These are phyloP conservation scores for Stylophora pistillata DNA, from an alignment of 64 coral and sea anemone genomes.

Conservation along the genomic window DNA sequence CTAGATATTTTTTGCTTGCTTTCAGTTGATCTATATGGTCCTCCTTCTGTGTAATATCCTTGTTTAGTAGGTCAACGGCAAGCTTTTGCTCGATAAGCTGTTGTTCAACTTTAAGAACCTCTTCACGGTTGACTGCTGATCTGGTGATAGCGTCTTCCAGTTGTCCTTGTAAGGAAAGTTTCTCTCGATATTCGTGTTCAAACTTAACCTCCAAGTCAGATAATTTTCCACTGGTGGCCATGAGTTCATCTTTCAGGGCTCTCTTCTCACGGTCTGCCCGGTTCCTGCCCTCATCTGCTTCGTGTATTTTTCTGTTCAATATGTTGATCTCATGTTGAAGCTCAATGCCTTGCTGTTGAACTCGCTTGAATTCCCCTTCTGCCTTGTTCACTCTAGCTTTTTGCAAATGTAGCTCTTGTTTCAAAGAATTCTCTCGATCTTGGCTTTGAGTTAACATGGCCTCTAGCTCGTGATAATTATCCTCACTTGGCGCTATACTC, in stretches of 20 bases:
- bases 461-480: slow-evolving; percentile 60
- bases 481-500: slow-evolving; percentile 35
- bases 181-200: slow-evolving; percentile 83
- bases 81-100: slow-evolving; percentile 83
- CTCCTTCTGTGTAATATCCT: slow-evolving; percentile 85
- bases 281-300: slow-evolving; percentile 59
- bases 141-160: slow-evolving; percentile 77
- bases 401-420: slow-evolving; percentile 74
- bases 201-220: slow-evolving; percentile 86
- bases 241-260: slow-evolving; percentile 65
- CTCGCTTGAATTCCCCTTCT: slow-evolving; percentile 65
- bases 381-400: slow-evolving; percentile 70
- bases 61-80: slow-evolving; percentile 52
- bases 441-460: slow-evolving; percentile 55
- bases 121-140: slow-evolving; percentile 58
- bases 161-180: slow-evolving; percentile 68
- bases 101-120: slow-evolving; percentile 84
- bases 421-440: slow-evolving; percentile 57
- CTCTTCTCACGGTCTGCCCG: slow-evolving; percentile 79
- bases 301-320: slow-evolving; percentile 71
- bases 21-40: slow-evolving; percentile 71
- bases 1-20: slow-evolving; percentile 70
- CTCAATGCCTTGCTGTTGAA: slow-evolving; percentile 80
- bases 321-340: slow-evolving; percentile 78
- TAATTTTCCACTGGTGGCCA: slow-evolving; percentile 44